Conservation (phyloP, 2,113 vertebrate species). For the Trachemys scripta region DNA sequence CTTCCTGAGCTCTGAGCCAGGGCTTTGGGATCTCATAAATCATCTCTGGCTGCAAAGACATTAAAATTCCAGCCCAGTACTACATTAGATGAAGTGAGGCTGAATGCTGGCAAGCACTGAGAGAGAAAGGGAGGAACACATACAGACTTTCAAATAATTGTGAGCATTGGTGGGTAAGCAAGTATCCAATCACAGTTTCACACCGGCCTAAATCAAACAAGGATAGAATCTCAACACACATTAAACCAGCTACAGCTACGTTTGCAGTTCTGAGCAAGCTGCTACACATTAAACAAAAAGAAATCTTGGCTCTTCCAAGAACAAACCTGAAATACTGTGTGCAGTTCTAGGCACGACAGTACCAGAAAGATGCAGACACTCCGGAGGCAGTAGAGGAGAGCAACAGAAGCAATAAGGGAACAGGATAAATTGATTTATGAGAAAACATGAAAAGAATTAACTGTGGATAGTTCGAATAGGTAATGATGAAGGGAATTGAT, state of each 20-base stretch:
- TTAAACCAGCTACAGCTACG: not conserved
- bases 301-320: not conserved
- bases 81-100: constrained; percentile 63
- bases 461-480: too few relatives aligned
- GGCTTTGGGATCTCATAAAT: constrained; percentile 75
- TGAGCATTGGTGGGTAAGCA: not conserved
- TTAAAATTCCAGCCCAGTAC: constrained; percentile 76
- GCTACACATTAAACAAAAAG: not conserved
- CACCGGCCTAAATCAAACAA: not conserved
- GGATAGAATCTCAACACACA: not conserved
- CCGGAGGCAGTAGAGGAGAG: not conserved
- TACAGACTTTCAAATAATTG: not conserved
- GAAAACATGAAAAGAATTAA: not conserved
- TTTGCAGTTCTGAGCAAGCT: not conserved
- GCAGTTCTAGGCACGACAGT: not conserved
- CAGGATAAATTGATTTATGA: not conserved
- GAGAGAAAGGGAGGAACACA: not conserved
- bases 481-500: not conserved
- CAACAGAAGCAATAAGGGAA: not conserved
- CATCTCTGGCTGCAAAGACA: constrained; percentile 70
- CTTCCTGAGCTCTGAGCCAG: constrained; percentile 67
- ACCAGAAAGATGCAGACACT: not conserved
- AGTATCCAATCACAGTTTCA: not conserved
- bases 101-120: constrained; percentile 37
- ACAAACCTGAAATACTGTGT: not conserved